These are phyloP conservation scores for Chroicocephalus ridibundus DNA, from an alignment of 2,113 vertebrate species.

Conservation along the genomic window DNA sequence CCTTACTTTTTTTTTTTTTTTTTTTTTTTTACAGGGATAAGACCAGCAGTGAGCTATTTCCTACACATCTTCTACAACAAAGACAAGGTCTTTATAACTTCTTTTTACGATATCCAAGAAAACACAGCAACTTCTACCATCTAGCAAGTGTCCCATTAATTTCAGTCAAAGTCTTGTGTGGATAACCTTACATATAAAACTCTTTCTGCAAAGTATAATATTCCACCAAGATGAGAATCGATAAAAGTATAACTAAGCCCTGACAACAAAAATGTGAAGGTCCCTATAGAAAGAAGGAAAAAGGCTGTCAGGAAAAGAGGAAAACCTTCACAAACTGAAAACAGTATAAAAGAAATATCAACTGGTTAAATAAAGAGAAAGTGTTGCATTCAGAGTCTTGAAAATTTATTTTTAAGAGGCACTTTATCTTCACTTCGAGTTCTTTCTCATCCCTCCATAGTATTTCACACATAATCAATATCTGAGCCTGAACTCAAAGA, in stretches of 20 bases:
- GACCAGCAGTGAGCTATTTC: not conserved
- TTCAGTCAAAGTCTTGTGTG: not conserved
- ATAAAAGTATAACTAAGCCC: not conserved
- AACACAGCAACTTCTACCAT: not conserved
- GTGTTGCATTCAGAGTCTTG: not conserved
- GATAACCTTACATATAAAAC: not conserved
- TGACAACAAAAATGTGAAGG: not conserved
- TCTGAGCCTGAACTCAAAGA: not conserved
- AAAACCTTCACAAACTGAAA: not conserved
- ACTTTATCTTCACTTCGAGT: not conserved
- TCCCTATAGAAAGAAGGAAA: not conserved
- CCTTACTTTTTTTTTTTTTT: not conserved
- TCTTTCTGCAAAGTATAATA: not conserved
- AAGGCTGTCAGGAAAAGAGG: not conserved
- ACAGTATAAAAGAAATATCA: not conserved
- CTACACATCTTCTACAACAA: not conserved
- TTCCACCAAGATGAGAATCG: not conserved
- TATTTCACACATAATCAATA: not conserved
- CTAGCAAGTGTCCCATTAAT: not conserved
- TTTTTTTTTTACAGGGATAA: not conserved
- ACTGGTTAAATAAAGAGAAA: not conserved
- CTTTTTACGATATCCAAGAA: not conserved
- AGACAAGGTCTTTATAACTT: not conserved
- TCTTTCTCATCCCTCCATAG: not conserved
- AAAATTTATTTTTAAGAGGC: constrained; percentile 2